A percentile compares a stretch with the other conserved stretches of the same genome.
Conservation (phyloP, 2,888 invertebrate genomes). For the Nymphalis c-album region DNA sequence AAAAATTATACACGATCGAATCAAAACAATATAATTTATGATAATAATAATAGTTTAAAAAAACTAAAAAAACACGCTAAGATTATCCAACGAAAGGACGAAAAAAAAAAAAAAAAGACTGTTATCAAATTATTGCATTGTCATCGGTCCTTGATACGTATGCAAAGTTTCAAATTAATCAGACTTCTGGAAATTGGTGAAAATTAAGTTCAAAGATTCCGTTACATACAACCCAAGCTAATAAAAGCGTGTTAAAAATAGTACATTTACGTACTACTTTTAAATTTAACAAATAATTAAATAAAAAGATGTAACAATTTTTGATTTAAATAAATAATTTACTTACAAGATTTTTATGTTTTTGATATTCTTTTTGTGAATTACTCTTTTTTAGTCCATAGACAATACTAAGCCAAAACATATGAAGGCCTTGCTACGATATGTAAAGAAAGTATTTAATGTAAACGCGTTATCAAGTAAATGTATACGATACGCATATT, state of each 20-base stretch:
- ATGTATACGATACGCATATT: not conserved
- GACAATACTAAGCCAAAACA: conserved; percentile 66
- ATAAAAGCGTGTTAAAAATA: no score
- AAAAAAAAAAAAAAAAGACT: no score
- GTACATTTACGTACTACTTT: not conserved
- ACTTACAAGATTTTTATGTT: conserved; percentile 3
- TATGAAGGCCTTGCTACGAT: conserved; percentile 64
- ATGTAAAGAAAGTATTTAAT: conserved; percentile 3
- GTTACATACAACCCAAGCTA: no score
- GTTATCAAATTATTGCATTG: no score
- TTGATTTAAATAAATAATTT: conserved; percentile 8
- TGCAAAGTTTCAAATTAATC: no score
- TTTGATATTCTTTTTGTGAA: conserved; percentile 28
- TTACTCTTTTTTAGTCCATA: conserved; percentile 20
- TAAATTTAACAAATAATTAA: not conserved
- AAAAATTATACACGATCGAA: conserved; percentile 1
- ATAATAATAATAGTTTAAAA: no score
- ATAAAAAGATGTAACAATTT: not conserved
- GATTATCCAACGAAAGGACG: no score
- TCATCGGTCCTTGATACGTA: no score
- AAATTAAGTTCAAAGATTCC: no score
- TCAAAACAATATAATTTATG: not conserved
- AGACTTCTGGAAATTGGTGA: no score
- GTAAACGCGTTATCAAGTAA: not conserved
- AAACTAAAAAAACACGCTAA: no score